A percentile compares a stretch with the other conserved stretches of the same genome.
These are phyloP conservation scores for Enteromius paludinosus DNA, from an alignment of 2,797 vertebrate species.

Conservation along the genomic window DNA sequence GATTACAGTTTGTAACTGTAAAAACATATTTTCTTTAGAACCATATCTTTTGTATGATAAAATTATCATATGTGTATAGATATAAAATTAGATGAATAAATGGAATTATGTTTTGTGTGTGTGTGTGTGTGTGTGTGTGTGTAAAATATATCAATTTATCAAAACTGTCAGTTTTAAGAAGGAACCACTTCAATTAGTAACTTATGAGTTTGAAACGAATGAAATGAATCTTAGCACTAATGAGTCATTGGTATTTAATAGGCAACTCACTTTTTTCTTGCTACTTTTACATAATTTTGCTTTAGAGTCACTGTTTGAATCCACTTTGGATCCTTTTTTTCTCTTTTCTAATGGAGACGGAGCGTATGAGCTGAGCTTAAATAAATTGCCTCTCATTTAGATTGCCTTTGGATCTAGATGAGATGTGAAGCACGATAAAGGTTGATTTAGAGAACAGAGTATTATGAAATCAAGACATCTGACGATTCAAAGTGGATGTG, in stretches of 20 bases:
- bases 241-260: neutral
- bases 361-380: neutral
- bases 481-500: slow-evolving; percentile 8
- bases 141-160: neutral
- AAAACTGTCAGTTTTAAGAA: neutral
- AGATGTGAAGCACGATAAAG: slow-evolving; percentile 18
- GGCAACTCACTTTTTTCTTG: neutral
- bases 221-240: neutral
- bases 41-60: neutral
- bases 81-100: neutral
- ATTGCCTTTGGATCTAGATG: slow-evolving; percentile 32
- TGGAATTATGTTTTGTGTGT: neutral
- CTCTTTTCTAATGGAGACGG: neutral
- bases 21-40: neutral
- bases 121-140: neutral
- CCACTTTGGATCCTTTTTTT: neutral
- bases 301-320: neutral
- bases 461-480: slow-evolving; percentile 16
- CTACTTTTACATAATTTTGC: slow-evolving; percentile 6
- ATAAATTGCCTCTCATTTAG: slow-evolving; percentile 33
- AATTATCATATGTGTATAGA: neutral
- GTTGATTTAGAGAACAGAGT: slow-evolving; percentile 18
- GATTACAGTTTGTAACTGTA: neutral
- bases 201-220: neutral
- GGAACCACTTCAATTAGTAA: neutral